Conservation (phyloP, 2,113 vertebrate species). For the Naja naja region DNA sequence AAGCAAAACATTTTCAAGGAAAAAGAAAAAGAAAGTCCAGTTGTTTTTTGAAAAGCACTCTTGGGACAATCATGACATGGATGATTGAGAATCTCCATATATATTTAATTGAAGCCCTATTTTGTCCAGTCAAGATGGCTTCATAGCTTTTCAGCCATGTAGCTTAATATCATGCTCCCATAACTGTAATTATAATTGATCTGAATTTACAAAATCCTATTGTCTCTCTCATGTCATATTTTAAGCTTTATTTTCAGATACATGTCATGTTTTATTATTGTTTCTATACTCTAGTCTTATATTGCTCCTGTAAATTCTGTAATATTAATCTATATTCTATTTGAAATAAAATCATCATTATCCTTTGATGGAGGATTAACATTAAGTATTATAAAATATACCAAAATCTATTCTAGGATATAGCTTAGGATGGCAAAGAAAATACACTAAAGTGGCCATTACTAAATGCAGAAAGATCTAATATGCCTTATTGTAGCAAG, state of each 20-base stretch:
- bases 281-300: not conserved
- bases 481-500: not conserved
- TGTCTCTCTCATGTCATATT: not conserved
- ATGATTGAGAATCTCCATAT: not conserved
- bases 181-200: not conserved
- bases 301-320: not conserved
- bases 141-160: not conserved
- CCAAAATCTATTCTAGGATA: not conserved
- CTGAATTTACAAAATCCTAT: not conserved
- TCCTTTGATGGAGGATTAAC: not conserved
- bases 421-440: not conserved
- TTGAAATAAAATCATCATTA: not conserved
- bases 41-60: not conserved
- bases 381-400: not conserved
- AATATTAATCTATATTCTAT: not conserved
- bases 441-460: not conserved
- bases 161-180: not conserved
- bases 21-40: not conserved
- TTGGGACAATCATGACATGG: not conserved
- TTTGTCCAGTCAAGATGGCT: not conserved
- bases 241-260: not conserved
- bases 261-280: not conserved
- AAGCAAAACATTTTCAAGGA: not conserved
- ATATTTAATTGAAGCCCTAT: not conserved
- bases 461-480: not conserved